These are phyloP conservation scores for Athene noctua DNA, from an alignment of 2,113 vertebrate genomes.

Conservation along the genomic window DNA sequence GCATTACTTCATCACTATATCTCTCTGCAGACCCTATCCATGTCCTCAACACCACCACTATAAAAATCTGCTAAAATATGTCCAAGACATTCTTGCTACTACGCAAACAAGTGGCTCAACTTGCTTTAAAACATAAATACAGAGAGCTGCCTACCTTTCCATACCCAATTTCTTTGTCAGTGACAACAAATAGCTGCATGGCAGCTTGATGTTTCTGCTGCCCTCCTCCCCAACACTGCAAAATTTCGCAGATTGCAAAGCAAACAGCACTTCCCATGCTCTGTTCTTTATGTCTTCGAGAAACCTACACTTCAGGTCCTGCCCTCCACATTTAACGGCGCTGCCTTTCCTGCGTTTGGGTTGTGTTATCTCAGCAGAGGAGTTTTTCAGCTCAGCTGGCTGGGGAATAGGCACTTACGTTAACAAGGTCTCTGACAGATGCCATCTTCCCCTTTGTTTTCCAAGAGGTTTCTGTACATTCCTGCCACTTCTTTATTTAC, in stretches of 20 bases:
- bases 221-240: neutral
- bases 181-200: accelerated
- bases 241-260: neutral
- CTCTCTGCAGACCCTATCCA: neutral
- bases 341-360: neutral
- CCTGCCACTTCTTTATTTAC: neutral
- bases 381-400: neutral
- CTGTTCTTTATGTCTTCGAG: neutral
- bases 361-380: neutral
- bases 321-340: accelerated
- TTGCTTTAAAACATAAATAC: neutral
- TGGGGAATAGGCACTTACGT: neutral
- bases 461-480: neutral
- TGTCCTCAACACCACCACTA: neutral
- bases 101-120: neutral
- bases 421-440: neutral
- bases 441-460: neutral
- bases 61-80: accelerated
- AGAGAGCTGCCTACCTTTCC: neutral
- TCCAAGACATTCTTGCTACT: accelerated
- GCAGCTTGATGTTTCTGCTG: neutral
- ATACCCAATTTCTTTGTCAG: neutral
- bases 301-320: accelerated
- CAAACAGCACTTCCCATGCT: neutral
- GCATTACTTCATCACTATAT: accelerated